Percentiles rank a stretch among this genome's conserved stretches.
Conservation (phyloP, 2,797 vertebrate species). For the Acipenser ruthenus region DNA sequence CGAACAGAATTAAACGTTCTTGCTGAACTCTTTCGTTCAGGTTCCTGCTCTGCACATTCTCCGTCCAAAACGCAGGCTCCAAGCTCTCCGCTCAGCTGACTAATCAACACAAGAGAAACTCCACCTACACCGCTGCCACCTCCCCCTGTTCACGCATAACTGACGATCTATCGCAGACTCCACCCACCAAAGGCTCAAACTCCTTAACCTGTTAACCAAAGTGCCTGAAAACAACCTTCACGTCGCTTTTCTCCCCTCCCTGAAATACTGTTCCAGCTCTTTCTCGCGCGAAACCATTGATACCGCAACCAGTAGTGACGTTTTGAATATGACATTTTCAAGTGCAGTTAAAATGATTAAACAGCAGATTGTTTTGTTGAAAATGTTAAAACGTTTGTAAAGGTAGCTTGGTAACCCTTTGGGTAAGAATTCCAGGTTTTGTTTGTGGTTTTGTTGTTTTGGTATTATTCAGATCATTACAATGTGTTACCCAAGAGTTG, state of each 20-base stretch:
- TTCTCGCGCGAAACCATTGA: neutral
- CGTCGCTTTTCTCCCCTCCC: neutral
- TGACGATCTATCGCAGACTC: conserved; percentile 8
- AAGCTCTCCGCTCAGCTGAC: neutral
- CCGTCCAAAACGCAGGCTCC: neutral
- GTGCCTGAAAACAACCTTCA: neutral
- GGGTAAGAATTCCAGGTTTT: too few species aligned
- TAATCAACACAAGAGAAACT: neutral
- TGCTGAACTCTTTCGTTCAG: neutral
- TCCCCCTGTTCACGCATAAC: conserved; percentile 5
- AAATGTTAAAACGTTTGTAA: too few species aligned
- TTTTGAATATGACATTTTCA: too few species aligned
- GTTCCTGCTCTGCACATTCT: neutral
- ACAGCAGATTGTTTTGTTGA: too few species aligned
- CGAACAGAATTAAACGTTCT: too few species aligned
- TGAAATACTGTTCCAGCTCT: neutral
- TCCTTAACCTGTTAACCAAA: conserved; percentile 26
- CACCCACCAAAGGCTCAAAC: conserved; percentile 15
- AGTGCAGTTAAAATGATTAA: too few species aligned
- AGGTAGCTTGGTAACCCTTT: too few species aligned
- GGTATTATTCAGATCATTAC: too few species aligned
- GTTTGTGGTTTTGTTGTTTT: too few species aligned
- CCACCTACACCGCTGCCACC: neutral
- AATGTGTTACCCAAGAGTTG: too few species aligned
- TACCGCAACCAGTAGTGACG: neutral